Percentiles rank a stretch among this genome's conserved stretches.
Evolutionary conservation across 2,888 invertebrate genomes (phyloP).

Genomic region (Zele albiditarsus): DNA sequence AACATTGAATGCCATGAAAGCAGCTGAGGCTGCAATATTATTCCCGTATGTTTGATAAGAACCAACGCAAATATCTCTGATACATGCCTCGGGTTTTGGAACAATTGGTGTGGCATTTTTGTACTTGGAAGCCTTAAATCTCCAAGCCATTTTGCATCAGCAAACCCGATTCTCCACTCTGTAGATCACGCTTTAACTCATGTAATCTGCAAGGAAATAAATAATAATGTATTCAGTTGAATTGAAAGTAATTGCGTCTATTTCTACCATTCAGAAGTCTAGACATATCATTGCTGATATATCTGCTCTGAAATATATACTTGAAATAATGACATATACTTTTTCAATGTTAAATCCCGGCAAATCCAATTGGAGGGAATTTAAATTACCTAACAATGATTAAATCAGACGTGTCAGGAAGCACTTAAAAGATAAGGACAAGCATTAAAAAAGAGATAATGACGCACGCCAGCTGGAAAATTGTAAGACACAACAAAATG

Average conservation of each 20-base stretch:
- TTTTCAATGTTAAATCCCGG: background rate
- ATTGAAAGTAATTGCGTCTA: background rate
- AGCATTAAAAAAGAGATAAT: background rate
- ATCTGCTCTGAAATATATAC: background rate
- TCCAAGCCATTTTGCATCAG: constrained; percentile 85
- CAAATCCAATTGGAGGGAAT: constrained; percentile 12
- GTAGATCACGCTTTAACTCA: constrained; percentile 59
- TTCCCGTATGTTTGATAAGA: constrained; percentile 96
- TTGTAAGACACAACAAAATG: constrained; percentile 39
- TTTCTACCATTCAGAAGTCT: background rate
- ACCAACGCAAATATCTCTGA: constrained; percentile 91
- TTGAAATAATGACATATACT: background rate
- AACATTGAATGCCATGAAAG: constrained; percentile 96
- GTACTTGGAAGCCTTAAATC: constrained; percentile 98
- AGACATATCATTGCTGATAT: background rate
- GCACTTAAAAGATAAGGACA: background rate
- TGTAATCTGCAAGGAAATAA: constrained; percentile 65
- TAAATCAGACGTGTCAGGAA: constrained; percentile 11
- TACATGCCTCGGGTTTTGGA: constrained; percentile 93
- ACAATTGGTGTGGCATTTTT: constrained; percentile 98
- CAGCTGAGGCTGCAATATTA: constrained; percentile 93
- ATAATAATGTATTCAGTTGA: background rate
- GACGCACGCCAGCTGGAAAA: constrained; percentile 27
- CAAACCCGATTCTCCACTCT: constrained; percentile 46
- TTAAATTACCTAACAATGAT: constrained; percentile 3